phyloP scores from a whole-genome alignment of 37 sponge, comb jelly and placozoan genomes.

The Diacarnus erythraeanus region DNA sequence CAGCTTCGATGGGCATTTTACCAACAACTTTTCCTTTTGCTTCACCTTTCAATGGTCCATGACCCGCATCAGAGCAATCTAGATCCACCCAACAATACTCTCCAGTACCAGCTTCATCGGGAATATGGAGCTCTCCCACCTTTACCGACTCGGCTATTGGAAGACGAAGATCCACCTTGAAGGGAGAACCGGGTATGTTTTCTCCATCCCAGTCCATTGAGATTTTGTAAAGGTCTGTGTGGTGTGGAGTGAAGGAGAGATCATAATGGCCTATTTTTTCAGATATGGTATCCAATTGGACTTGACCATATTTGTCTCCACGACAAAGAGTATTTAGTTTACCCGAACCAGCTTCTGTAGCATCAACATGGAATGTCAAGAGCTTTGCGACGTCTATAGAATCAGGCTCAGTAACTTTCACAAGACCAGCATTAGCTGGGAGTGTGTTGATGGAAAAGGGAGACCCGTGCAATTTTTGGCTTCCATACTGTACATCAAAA shows the following conservation, averaged over 20 bases:
- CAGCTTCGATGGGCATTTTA: conserved; percentile 14
- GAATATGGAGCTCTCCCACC: conserved; percentile 48
- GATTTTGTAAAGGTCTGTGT: conserved; percentile 44
- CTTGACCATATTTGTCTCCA: conserved; percentile 54
- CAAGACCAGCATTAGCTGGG: conserved; percentile 50
- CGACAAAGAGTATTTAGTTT: conserved; percentile 45
- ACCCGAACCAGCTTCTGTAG: conserved; percentile 66
- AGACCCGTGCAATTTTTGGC: conserved; percentile 62
- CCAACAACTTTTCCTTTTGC: conserved; percentile 29
- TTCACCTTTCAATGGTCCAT: conserved; percentile 20
- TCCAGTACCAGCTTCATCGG: conserved; percentile 37
- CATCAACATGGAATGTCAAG: conserved; percentile 39
- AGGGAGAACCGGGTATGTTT: conserved; percentile 68
- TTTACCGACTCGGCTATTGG: conserved; percentile 40
- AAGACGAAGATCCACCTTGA: conserved; percentile 51
- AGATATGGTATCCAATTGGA: conserved; percentile 29
- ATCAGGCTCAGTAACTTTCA: conserved; percentile 48
- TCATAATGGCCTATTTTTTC: conserved; percentile 11
- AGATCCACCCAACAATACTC: conserved; percentile 37
- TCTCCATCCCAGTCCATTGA: conserved; percentile 54
- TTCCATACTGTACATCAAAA: conserved; percentile 59
- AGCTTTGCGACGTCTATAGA: conserved; percentile 19
- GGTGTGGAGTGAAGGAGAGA: conserved; percentile 51
- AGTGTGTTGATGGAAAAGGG: conserved; percentile 70
- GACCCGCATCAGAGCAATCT: conserved; percentile 43